phyloP scores from a whole-genome alignment of 2,797 vertebrate genomes.

The Propithecus deckenii region DNA sequence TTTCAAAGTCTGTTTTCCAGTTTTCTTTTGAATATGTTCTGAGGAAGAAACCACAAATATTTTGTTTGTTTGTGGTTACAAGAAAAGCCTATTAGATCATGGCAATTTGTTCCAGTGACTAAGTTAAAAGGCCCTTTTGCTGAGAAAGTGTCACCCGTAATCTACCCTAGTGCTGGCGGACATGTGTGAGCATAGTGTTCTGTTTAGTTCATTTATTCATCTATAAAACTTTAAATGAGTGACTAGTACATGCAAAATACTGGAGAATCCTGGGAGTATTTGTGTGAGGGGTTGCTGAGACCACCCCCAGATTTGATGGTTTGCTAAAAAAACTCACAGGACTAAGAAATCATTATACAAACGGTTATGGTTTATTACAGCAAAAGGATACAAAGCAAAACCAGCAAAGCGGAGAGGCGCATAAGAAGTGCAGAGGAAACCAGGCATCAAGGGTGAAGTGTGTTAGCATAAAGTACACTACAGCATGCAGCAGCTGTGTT shows the following conservation, averaged over 20 bases:
- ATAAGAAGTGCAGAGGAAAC: background rate
- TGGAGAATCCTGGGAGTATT: background rate
- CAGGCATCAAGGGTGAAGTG: background rate
- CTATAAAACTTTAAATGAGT: background rate
- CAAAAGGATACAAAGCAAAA: background rate
- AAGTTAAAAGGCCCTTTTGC: background rate
- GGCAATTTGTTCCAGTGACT: background rate
- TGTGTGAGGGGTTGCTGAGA: background rate
- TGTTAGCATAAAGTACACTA: background rate
- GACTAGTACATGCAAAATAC: background rate
- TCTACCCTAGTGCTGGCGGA: background rate
- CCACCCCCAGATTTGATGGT: background rate
- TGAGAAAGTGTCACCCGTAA: background rate
- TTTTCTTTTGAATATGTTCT: conserved; percentile 2
- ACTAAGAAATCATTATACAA: background rate
- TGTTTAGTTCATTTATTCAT: background rate
- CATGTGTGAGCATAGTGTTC: background rate
- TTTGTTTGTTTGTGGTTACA: conserved; percentile 2
- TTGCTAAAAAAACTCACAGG: background rate
- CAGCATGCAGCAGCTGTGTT: background rate
- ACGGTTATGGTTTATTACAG: background rate
- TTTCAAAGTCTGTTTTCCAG: background rate
- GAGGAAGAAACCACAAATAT: background rate
- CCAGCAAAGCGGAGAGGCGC: background rate
- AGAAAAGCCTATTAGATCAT: background rate